Conservation (phyloP, 2,797 vertebrate species). For the Epinephelus awoara region DNA sequence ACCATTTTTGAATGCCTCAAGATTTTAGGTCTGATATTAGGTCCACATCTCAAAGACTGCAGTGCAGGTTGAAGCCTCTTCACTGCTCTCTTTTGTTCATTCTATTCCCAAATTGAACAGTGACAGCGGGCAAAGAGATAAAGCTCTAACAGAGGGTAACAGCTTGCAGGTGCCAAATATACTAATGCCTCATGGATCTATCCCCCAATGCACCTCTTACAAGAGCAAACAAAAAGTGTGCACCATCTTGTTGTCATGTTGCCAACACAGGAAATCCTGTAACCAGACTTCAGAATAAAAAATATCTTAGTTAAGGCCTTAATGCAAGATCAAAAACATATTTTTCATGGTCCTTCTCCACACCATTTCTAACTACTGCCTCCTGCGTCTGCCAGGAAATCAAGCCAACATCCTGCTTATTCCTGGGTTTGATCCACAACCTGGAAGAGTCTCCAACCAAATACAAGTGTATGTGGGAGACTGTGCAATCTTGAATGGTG, state of each 20-base stretch:
- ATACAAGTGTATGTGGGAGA: conserved; percentile 36
- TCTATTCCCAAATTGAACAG: conserved; percentile 27
- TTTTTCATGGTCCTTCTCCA: conserved; percentile 35
- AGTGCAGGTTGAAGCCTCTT: conserved; percentile 28
- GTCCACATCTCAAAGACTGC: conserved; percentile 19
- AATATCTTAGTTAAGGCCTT: conserved; percentile 25
- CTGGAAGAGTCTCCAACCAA: conserved; percentile 35
- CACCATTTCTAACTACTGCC: conserved; percentile 22
- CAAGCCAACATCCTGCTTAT: conserved; percentile 52
- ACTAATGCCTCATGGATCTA: background rate
- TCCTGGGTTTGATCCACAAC: conserved; percentile 47
- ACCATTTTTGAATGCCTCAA: conserved; percentile 10
- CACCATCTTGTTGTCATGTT: conserved; percentile 9
- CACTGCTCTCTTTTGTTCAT: conserved; percentile 27
- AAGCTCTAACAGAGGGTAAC: conserved; percentile 19
- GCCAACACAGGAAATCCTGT: conserved; percentile 32
- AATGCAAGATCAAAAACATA: conserved; percentile 38
- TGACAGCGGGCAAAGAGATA: conserved; percentile 14
- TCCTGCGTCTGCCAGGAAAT: conserved; percentile 49
- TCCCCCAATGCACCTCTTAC: conserved; percentile 1
- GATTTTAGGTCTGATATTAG: conserved; percentile 41
- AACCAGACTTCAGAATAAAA: conserved; percentile 16
- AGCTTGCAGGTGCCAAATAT: background rate
- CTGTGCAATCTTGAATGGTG: conserved; percentile 32
- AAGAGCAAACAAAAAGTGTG: conserved; percentile 27